These are phyloP conservation scores for Lasius fuliginosus DNA, from an alignment of 2,888 invertebrate genomes.

Conservation along the genomic window DNA sequence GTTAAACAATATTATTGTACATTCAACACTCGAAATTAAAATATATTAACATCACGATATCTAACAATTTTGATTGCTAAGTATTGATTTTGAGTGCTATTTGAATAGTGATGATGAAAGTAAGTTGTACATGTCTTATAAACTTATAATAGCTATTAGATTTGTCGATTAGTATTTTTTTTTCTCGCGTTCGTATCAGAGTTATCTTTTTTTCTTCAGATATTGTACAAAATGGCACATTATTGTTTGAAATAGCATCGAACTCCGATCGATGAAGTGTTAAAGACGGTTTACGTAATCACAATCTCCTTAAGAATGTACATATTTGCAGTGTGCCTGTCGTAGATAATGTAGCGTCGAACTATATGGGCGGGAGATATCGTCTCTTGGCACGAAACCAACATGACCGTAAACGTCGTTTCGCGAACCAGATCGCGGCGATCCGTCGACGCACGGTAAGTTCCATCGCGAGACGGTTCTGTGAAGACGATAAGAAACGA, in stretches of 20 bases:
- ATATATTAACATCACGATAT: background rate
- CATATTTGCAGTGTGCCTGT: slow-evolving; percentile 10
- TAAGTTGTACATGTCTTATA: background rate
- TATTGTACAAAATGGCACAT: slow-evolving; percentile 8
- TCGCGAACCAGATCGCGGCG: slow-evolving; percentile 69
- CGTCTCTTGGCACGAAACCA: slow-evolving; percentile 74
- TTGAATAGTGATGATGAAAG: background rate
- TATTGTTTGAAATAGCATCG: slow-evolving; percentile 10
- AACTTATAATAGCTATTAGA: background rate
- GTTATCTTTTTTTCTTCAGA: background rate
- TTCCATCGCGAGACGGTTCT: slow-evolving; percentile 37
- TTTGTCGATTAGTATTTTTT: background rate
- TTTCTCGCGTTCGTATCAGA: background rate
- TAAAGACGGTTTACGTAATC: slow-evolving; percentile 14
- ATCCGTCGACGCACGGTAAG: slow-evolving; percentile 60
- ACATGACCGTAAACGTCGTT: slow-evolving; percentile 72
- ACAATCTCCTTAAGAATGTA: slow-evolving; percentile 16
- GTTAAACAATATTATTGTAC: background rate
- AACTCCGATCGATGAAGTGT: slow-evolving; percentile 14
- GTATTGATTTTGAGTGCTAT: background rate
- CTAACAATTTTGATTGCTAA: slow-evolving; percentile 4
- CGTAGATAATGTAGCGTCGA: slow-evolving; percentile 60
- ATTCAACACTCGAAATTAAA: background rate
- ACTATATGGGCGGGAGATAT: slow-evolving; percentile 65
- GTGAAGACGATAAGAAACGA: slow-evolving; percentile 57